Conservation (phyloP, 2,113 vertebrate genomes). For the Bucco capensis region DNA sequence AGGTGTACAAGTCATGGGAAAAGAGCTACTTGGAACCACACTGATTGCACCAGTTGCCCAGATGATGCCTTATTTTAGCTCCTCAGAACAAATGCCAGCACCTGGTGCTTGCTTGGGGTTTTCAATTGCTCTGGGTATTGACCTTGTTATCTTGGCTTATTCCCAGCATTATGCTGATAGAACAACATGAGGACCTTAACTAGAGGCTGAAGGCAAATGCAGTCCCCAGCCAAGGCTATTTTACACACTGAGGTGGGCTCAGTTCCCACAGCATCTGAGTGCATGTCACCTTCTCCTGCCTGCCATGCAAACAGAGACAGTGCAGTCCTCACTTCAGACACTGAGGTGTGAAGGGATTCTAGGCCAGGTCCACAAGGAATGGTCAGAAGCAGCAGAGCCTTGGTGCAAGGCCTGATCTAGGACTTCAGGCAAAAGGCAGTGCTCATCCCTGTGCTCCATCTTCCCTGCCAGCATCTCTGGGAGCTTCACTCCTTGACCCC, state of each 20-base stretch:
- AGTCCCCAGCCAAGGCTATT: background rate
- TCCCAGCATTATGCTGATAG: background rate
- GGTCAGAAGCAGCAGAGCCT: background rate
- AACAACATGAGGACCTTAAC: background rate
- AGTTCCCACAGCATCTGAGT: background rate
- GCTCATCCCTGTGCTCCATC: background rate
- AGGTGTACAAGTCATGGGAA: background rate
- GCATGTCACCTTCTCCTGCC: background rate
- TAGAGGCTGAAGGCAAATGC: background rate
- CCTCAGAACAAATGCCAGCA: background rate
- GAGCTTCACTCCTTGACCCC: background rate
- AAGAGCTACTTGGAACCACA: background rate
- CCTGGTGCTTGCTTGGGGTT: background rate
- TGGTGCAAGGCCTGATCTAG: background rate
- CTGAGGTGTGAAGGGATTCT: background rate
- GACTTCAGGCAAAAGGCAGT: background rate
- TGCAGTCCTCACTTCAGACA: background rate
- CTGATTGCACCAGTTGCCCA: background rate
- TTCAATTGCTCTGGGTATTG: conserved; percentile 1
- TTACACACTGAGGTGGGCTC: background rate
- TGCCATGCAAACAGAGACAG: background rate
- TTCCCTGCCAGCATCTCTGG: background rate
- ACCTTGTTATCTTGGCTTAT: background rate
- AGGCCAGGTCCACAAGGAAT: background rate
- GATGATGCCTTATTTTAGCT: background rate